Conservation (phyloP, 2,888 invertebrate species). For the Poecilobothrus nobilitatus region DNA sequence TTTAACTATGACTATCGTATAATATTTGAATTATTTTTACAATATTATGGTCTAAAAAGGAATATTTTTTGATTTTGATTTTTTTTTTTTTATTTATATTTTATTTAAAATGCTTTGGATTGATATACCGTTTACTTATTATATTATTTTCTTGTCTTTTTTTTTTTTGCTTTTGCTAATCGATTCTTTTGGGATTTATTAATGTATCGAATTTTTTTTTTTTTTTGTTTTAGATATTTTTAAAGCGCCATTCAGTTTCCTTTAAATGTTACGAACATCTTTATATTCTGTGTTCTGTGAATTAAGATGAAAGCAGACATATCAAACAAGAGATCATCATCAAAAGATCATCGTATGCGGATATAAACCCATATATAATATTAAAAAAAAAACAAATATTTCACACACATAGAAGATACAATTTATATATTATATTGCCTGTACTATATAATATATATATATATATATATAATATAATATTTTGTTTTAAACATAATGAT, state of each 20-base stretch:
- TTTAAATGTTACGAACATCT: background rate
- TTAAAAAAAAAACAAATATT: too few species aligned
- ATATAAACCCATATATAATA: too few species aligned
- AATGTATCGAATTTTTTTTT: background rate
- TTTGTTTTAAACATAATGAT: background rate
- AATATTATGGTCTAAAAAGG: too few species aligned
- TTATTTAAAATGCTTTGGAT: too few species aligned
- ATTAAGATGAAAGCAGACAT: background rate
- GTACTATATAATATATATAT: background rate
- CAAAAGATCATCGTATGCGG: background rate
- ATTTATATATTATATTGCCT: background rate
- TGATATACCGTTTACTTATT: too few species aligned
- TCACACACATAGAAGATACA: too few species aligned
- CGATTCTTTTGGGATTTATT: background rate
- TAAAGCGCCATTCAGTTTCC: background rate
- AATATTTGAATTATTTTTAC: too few species aligned
- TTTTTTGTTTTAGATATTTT: background rate
- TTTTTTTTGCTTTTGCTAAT: background rate
- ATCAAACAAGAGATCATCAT: background rate
- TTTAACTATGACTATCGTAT: too few species aligned
- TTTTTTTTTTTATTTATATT: too few species aligned
- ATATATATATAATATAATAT: background rate
- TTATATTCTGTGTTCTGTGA: background rate
- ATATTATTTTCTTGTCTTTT: background rate
- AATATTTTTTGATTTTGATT: too few species aligned